Evolutionary conservation across 2,888 invertebrate genomes (phyloP).

Genomic region (Pristionchus japonicus): DNA sequence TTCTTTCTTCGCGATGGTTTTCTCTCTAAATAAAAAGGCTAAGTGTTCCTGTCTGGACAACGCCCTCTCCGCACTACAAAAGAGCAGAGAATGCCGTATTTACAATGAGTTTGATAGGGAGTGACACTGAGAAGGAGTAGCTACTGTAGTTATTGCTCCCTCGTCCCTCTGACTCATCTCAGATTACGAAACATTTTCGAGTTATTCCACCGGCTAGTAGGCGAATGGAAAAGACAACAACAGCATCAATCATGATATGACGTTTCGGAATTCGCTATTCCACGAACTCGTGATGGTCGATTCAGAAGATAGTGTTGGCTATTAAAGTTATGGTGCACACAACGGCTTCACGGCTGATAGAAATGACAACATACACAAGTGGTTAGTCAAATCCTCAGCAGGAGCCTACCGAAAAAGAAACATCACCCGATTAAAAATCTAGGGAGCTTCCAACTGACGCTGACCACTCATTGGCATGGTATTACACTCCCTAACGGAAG

Average conservation of each 20-base stretch:
- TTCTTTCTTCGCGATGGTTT: not conserved
- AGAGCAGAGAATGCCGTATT: not conserved
- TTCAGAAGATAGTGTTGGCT: too few species aligned
- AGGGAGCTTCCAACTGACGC: not conserved
- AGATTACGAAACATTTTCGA: not conserved
- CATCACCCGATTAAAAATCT: not conserved
- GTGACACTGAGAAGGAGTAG: not conserved
- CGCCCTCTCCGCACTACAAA: conserved; percentile 1
- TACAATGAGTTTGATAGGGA: not conserved
- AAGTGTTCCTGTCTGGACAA: not conserved
- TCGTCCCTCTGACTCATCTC: not conserved
- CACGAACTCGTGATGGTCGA: too few species aligned
- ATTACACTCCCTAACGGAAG: not conserved
- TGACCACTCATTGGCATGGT: not conserved
- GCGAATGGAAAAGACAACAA: not conserved
- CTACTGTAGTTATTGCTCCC: not conserved
- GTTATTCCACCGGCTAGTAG: not conserved
- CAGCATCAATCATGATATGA: not conserved
- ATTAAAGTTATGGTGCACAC: too few species aligned
- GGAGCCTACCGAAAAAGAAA: not conserved
- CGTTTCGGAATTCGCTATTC: not conserved
- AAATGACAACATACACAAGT: too few species aligned
- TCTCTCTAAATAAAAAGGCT: not conserved
- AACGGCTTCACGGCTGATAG: too few species aligned
- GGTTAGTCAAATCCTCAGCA: not conserved